A percentile compares a stretch with the other conserved stretches of the same genome.
Evolutionary conservation across 2,888 invertebrate species (phyloP).

Genomic region (Blera fallax): DNA sequence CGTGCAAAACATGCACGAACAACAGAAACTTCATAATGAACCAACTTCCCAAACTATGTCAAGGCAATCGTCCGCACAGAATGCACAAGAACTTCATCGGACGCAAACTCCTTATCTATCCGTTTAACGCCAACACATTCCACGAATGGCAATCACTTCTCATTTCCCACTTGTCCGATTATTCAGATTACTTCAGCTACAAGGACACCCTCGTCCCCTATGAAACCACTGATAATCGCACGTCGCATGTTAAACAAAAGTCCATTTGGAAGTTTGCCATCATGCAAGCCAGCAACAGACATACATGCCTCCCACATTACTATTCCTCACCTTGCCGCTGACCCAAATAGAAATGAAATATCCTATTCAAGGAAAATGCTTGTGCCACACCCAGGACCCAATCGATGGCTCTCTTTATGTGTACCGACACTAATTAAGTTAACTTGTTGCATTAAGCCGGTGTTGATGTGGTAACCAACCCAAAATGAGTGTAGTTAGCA

Average conservation of each 20-base stretch:
- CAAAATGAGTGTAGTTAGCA: slow-evolving; percentile 20
- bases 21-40: neutral
- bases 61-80: neutral
- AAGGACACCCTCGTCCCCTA: neutral
- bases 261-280: slow-evolving; percentile 37
- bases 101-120: slow-evolving; percentile 21
- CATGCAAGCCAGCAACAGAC: neutral
- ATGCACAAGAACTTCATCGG: slow-evolving; percentile 8
- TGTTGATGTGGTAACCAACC: slow-evolving; percentile 16
- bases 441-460: slow-evolving; percentile 25
- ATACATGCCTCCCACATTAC: neutral
- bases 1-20: neutral
- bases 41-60: slow-evolving; percentile 9
- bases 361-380: neutral
- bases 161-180: slow-evolving; percentile 21
- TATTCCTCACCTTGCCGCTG: neutral
- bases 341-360: slow-evolving; percentile 20
- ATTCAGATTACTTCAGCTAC: slow-evolving; percentile 20
- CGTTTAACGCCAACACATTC: slow-evolving; percentile 9
- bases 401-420: slow-evolving; percentile 1
- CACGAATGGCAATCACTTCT: slow-evolving; percentile 21
- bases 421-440: slow-evolving; percentile 28
- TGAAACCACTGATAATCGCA: slow-evolving; percentile 5
- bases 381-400: slow-evolving; percentile 26
- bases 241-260: slow-evolving; percentile 6